A percentile compares a stretch with the other conserved stretches of the same genome.
These are phyloP conservation scores for Drosophila mulleri DNA, from an alignment of 2,888 invertebrate species.

Conservation along the genomic window DNA sequence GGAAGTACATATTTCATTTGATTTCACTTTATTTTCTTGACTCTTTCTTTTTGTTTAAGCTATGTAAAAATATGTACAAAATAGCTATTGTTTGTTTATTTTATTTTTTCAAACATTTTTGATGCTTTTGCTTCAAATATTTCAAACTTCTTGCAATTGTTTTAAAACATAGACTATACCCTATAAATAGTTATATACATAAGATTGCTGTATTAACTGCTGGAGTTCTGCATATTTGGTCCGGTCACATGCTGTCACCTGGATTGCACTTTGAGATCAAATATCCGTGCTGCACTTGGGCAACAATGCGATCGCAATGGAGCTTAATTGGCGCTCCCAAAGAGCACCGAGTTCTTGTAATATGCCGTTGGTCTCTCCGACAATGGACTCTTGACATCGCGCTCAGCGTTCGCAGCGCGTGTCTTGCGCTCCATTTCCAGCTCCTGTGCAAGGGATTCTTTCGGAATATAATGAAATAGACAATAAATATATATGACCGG, in stretches of 20 bases:
- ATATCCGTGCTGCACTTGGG: constrained; percentile 49
- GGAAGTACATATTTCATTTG: constrained; percentile 50
- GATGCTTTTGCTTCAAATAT: constrained; percentile 5
- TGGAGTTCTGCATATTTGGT: constrained; percentile 47
- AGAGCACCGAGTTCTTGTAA: constrained; percentile 95
- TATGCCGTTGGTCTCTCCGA: constrained; percentile 91
- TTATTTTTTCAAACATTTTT: constrained; percentile 6
- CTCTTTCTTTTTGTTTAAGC: constrained; percentile 6
- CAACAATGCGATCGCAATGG: constrained; percentile 33
- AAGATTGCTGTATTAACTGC: constrained; percentile 40
- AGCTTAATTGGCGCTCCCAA: constrained; percentile 92
- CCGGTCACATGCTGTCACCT: constrained; percentile 46
- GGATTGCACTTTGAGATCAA: constrained; percentile 84
- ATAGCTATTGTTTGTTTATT: constrained; percentile 32
- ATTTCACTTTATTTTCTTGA: neutral
- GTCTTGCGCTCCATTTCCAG: constrained; percentile 93
- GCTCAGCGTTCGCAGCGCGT: constrained; percentile 91
- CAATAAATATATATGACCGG: neutral
- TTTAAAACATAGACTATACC: constrained; percentile 6
- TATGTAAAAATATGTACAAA: constrained; percentile 56
- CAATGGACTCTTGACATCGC: constrained; percentile 94
- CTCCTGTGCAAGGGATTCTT: constrained; percentile 94
- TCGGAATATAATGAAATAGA: neutral
- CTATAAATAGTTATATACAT: constrained; percentile 26
- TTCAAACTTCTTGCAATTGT: constrained; percentile 19